phyloP scores from a whole-genome alignment of 2,888 invertebrate species.

The Parnassius mnemosyne region DNA sequence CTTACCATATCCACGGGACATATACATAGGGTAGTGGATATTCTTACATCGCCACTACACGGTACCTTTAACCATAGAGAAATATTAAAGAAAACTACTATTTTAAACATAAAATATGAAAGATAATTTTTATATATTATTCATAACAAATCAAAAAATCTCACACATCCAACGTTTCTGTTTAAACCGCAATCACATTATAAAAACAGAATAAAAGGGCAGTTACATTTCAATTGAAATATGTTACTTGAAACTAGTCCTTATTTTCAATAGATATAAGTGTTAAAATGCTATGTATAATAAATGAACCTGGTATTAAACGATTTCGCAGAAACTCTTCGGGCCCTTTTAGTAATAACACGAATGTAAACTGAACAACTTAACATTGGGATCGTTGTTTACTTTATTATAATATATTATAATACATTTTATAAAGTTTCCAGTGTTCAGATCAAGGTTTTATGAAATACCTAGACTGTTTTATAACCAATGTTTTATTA shows the following conservation, averaged over 20 bases:
- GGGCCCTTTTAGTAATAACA: slow-evolving; percentile 43
- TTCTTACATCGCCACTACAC: too few relatives aligned
- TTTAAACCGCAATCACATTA: slow-evolving; percentile 21
- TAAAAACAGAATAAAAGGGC: slow-evolving; percentile 12
- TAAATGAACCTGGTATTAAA: not conserved
- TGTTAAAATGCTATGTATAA: not conserved
- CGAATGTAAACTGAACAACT: slow-evolving; percentile 22
- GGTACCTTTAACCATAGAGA: too few relatives aligned
- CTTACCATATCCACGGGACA: too few relatives aligned
- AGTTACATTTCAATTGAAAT: not conserved
- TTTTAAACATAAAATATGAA: slow-evolving; percentile 2
- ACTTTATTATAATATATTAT: slow-evolving; percentile 4
- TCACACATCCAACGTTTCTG: slow-evolving; percentile 4
- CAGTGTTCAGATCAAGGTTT: slow-evolving; percentile 14
- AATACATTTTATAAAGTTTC: slow-evolving; percentile 14
- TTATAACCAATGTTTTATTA: too few relatives aligned
- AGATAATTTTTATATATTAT: not conserved
- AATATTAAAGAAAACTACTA: not conserved
- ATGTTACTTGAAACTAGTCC: not conserved
- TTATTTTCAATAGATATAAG: slow-evolving; percentile 2
- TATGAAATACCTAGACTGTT: too few relatives aligned
- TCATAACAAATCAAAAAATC: slow-evolving; percentile 15
- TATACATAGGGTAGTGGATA: too few relatives aligned
- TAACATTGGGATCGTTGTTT: slow-evolving; percentile 12
- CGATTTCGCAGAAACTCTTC: slow-evolving; percentile 43